A percentile compares a stretch with the other conserved stretches of the same genome.
Evolutionary conservation across 2,113 vertebrate genomes (phyloP).

Genomic region (Oryzias woworae): DNA sequence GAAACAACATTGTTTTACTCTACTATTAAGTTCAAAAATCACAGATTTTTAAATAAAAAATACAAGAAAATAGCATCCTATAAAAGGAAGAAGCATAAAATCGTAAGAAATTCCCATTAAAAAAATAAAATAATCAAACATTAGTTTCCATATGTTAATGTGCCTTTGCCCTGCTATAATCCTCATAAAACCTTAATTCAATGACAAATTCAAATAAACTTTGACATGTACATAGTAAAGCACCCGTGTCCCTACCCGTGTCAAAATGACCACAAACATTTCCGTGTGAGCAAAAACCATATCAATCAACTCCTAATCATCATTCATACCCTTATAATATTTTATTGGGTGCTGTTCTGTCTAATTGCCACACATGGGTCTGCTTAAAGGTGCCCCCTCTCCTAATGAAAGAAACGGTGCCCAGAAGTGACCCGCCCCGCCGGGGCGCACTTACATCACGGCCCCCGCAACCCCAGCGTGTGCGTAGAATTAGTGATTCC

Average conservation of each 20-base stretch:
- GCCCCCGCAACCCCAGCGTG: conserved; percentile 21
- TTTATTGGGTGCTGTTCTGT: conserved; percentile 9
- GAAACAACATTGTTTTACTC: too few relatives aligned
- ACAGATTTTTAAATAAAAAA: too few relatives aligned
- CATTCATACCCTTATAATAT: background rate
- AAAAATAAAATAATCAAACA: background rate
- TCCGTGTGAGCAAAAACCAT: conserved; percentile 9
- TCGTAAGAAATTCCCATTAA: background rate
- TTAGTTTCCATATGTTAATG: background rate
- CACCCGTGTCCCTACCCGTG: background rate
- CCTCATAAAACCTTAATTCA: background rate
- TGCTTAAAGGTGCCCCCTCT: conserved; percentile 21
- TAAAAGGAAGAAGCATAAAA: background rate
- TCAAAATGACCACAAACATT: background rate
- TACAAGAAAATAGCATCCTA: too few relatives aligned
- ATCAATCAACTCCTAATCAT: conserved; percentile 18
- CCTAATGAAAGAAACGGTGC: conserved; percentile 32
- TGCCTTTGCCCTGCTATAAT: background rate
- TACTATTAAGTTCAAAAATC: too few relatives aligned
- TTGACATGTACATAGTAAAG: background rate
- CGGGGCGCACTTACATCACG: conserved; percentile 58
- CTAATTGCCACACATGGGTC: conserved; percentile 27
- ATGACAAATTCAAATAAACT: background rate
- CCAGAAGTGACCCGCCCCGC: conserved; percentile 38
- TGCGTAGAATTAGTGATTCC: conserved; percentile 54